Conservation (phyloP, 2,888 invertebrate species). For the Dichetophora obliterata region DNA sequence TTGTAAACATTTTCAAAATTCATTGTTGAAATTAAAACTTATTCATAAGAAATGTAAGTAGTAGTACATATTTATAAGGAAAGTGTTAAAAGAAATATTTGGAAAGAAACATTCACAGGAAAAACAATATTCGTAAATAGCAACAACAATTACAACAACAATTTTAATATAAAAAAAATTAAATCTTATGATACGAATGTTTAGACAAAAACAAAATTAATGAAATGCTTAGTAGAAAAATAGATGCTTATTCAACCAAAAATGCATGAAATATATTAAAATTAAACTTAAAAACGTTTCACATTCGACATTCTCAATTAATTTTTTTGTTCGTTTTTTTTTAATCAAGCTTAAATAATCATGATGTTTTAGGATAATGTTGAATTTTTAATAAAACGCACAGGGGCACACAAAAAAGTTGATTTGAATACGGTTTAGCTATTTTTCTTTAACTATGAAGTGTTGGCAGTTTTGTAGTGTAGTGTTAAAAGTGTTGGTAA, state of each 20-base stretch:
- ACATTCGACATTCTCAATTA: constrained; percentile 40
- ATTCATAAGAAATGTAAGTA: constrained; percentile 29
- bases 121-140: constrained; percentile 32
- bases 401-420: constrained; percentile 54
- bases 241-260: too few species aligned
- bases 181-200: constrained; percentile 11
- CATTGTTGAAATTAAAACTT: constrained; percentile 18
- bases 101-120: constrained; percentile 33
- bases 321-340: not conserved
- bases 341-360: too few species aligned
- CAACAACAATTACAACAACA: constrained; percentile 42
- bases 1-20: constrained; percentile 36
- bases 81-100: constrained; percentile 7
- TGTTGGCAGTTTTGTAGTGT: not conserved
- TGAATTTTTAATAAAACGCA: too few species aligned
- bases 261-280: not conserved
- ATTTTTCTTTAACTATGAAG: not conserved
- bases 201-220: constrained; percentile 6
- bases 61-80: constrained; percentile 4
- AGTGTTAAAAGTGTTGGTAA: constrained; percentile 6
- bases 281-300: not conserved
- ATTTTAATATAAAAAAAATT: not conserved
- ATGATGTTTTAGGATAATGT: too few species aligned
- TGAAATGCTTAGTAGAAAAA: not conserved
- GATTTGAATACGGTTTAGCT: constrained; percentile 35